Percentiles rank a stretch among this genome's conserved stretches.
Conservation (phyloP, 2,888 invertebrate species). For the Erpobdella octoculata region DNA sequence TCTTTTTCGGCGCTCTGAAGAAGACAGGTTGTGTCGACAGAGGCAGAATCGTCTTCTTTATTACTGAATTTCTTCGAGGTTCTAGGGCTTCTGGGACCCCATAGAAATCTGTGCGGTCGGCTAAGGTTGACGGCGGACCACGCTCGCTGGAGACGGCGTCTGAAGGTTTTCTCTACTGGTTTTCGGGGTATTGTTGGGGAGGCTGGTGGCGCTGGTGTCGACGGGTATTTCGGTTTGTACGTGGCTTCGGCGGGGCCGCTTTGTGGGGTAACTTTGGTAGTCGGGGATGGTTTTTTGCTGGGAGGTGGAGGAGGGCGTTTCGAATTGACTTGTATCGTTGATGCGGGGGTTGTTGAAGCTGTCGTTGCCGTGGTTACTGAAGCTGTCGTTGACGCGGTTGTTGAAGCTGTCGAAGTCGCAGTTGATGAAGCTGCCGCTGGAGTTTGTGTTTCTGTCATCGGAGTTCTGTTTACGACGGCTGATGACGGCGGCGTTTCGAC, state of each 20-base stretch:
- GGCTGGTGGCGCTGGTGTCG: background rate
- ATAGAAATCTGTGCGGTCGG: too few relatives aligned
- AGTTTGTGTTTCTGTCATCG: background rate
- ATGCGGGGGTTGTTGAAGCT: background rate
- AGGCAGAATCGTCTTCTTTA: background rate
- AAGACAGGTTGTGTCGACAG: background rate
- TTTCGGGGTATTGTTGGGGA: background rate
- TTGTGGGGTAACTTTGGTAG: too few relatives aligned
- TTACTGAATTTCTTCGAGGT: background rate
- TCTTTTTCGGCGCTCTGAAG: background rate
- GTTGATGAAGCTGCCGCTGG: slow-evolving; percentile 6
- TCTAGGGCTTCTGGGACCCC: too few relatives aligned
- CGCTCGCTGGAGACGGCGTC: background rate
- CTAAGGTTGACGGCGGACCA: background rate
- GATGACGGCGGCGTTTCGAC: too few relatives aligned
- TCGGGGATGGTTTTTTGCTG: background rate
- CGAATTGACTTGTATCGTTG: background rate
- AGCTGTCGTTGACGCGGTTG: slow-evolving; percentile 6
- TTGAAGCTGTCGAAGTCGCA: background rate
- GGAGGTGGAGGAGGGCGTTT: slow-evolving; percentile 6
- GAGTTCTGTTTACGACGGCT: background rate
- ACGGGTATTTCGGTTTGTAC: too few relatives aligned
- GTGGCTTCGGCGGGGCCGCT: too few relatives aligned
- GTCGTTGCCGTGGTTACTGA: background rate
- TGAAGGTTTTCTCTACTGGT: background rate